Conservation (phyloP, 2,888 invertebrate genomes). For the Molorchus minor region DNA sequence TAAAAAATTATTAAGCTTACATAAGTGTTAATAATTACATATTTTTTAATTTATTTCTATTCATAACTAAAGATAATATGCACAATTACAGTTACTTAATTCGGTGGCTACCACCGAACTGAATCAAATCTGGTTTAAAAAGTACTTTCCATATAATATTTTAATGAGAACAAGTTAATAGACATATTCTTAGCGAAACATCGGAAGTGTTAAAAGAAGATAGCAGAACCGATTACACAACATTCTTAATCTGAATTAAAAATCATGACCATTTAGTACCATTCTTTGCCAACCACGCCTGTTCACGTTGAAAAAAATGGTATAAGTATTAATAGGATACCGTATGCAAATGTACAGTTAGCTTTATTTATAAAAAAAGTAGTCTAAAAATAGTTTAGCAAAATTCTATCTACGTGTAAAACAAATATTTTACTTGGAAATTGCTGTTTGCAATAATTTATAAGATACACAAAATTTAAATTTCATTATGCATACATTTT, state of each 20-base stretch:
- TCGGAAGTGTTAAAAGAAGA: neutral
- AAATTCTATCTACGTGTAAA: too few relatives aligned
- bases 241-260: neutral
- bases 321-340: conserved; percentile 2
- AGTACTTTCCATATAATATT: neutral
- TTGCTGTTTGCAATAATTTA: too few relatives aligned
- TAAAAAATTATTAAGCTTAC: conserved; percentile 31
- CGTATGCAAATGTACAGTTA: conserved; percentile 1
- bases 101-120: neutral
- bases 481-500: too few relatives aligned
- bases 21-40: conserved; percentile 28
- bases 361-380: neutral
- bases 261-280: neutral
- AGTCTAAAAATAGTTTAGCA: neutral
- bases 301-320: neutral
- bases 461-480: too few relatives aligned
- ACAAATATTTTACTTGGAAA: too few relatives aligned
- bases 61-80: conserved; percentile 27
- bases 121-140: conserved; percentile 1
- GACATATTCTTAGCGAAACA: too few relatives aligned
- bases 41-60: conserved; percentile 28
- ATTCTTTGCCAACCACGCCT: conserved; percentile 4
- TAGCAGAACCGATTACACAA: neutral
- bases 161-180: neutral
- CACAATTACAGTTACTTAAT: conserved; percentile 10